Evolutionary conservation across 2,113 vertebrate genomes (phyloP).

Genomic region (Petrocephalus microphthalmus): DNA sequence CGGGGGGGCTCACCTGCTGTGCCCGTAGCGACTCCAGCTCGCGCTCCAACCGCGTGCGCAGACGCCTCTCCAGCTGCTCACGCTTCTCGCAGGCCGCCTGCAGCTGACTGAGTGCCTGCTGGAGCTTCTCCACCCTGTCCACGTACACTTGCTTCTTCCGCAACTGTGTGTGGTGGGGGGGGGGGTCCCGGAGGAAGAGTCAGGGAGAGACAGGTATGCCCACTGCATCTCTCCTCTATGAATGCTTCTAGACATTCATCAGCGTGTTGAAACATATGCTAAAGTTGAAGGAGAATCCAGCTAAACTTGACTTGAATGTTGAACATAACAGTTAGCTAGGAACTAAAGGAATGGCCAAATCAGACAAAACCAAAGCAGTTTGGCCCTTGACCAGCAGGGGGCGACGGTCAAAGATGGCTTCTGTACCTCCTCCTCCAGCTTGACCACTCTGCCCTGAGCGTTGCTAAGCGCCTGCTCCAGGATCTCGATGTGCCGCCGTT

Average conservation of each 20-base stretch:
- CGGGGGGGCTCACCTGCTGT: slow-evolving; percentile 63
- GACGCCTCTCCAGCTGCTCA: slow-evolving; percentile 75
- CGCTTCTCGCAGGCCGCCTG: slow-evolving; percentile 72
- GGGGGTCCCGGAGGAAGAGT: background rate
- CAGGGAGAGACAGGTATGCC: background rate
- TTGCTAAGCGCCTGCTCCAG: slow-evolving; percentile 74
- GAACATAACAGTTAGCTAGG: background rate
- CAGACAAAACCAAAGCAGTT: background rate
- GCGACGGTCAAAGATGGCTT: no score
- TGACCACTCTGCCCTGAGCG: slow-evolving; percentile 71
- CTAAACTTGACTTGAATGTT: background rate
- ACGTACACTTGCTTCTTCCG: slow-evolving; percentile 75
- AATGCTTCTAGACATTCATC: background rate
- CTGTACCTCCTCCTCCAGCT: slow-evolving; percentile 74
- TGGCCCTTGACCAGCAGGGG: background rate
- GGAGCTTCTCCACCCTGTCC: slow-evolving; percentile 75
- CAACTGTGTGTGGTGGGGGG: no score
- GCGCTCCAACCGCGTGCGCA: slow-evolving; percentile 72
- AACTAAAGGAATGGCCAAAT: background rate
- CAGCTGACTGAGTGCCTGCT: slow-evolving; percentile 73
- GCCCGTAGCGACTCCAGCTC: slow-evolving; percentile 72
- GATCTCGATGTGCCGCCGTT: slow-evolving; percentile 72
- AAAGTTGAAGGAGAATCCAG: background rate
- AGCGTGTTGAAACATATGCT: background rate
- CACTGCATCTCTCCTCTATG: background rate